Conservation (phyloP, 2,113 vertebrate genomes). For the Lethenteron reissneri region DNA sequence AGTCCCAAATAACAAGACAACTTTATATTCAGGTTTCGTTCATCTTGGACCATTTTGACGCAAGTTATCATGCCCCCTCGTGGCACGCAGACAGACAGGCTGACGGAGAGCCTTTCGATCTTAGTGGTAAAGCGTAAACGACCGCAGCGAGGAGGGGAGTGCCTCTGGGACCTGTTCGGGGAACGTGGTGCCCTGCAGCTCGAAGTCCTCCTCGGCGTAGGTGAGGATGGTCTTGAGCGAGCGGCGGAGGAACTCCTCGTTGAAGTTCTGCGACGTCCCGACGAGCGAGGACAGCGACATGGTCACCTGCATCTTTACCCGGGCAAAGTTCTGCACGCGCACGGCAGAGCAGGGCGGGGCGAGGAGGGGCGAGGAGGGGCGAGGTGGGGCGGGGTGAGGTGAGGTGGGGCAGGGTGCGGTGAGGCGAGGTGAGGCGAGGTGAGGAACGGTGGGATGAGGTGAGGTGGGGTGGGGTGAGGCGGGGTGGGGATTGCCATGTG, state of each 20-base stretch:
- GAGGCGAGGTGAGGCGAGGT: too few relatives aligned
- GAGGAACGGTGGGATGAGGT: background rate
- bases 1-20: too few relatives aligned
- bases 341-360: too few relatives aligned
- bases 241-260: conserved; percentile 51
- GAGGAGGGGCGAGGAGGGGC: too few relatives aligned
- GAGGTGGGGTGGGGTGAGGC: background rate
- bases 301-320: conserved; percentile 83
- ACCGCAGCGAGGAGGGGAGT: too few relatives aligned
- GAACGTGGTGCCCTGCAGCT: conserved; percentile 50
- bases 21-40: too few relatives aligned
- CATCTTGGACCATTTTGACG: too few relatives aligned
- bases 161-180: conserved; percentile 38
- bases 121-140: too few relatives aligned
- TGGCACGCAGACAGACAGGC: too few relatives aligned
- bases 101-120: too few relatives aligned
- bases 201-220: conserved; percentile 56
- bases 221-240: conserved; percentile 70
- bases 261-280: conserved; percentile 52
- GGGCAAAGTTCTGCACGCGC: conserved; percentile 47
- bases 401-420: background rate
- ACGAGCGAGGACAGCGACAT: conserved; percentile 71
- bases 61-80: too few relatives aligned
- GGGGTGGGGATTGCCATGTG: too few relatives aligned
- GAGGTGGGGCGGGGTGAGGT: background rate